phyloP scores from a whole-genome alignment of 1,140 invertebrate species.

The Ips typographus region DNA sequence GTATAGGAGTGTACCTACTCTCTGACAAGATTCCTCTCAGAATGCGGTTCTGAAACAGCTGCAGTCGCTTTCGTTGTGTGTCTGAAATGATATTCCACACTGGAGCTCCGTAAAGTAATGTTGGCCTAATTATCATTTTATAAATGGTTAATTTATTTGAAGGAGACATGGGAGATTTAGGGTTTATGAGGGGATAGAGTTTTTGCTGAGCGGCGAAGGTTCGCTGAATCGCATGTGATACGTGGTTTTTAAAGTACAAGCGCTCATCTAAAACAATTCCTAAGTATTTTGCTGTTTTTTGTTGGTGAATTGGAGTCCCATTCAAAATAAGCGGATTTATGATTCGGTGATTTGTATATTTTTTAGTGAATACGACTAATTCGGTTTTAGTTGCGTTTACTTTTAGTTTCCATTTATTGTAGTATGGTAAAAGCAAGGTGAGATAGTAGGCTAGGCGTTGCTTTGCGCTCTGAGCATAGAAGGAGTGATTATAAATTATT shows the following conservation, averaged over 20 bases:
- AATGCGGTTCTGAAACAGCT: conserved; percentile 2
- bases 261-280: too few relatives aligned
- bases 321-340: background rate
- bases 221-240: background rate
- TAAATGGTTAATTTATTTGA: conserved; percentile 4
- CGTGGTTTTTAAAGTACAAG: background rate
- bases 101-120: background rate
- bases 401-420: conserved; percentile 23
- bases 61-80: background rate
- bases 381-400: conserved; percentile 25
- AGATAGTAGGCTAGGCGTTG: conserved; percentile 1
- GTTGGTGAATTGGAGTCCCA: too few relatives aligned
- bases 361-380: background rate
- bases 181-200: background rate
- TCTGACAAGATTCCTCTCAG: background rate
- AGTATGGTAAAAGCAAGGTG: conserved; percentile 8
- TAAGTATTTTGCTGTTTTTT: too few relatives aligned
- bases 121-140: background rate
- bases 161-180: background rate
- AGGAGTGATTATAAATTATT: conserved; percentile 37
- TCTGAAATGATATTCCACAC: background rate
- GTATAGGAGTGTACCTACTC: background rate
- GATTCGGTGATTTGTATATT: conserved; percentile 4
- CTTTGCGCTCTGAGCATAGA: conserved; percentile 19
- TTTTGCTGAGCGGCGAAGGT: background rate